Percentiles rank a stretch among this genome's conserved stretches.
Conservation (phyloP, 2,888 invertebrate genomes). For the Pristionchus japonicus region DNA sequence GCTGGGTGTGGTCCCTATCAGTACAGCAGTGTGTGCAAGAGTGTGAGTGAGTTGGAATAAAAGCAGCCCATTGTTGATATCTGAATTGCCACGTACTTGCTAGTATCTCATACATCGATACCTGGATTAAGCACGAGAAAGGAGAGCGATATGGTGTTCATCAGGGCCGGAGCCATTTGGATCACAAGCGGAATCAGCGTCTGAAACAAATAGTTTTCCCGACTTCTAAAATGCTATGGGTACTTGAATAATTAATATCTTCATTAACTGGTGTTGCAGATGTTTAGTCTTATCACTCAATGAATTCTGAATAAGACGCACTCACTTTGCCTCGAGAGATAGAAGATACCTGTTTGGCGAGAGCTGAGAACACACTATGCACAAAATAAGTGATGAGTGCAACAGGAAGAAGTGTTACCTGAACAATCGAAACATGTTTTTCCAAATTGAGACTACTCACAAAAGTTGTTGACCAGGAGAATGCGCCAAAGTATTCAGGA, state of each 20-base stretch:
- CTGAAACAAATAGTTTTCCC: not conserved
- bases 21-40: not conserved
- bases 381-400: not conserved
- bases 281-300: not conserved
- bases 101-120: too few relatives aligned
- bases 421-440: not conserved
- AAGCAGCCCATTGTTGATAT: not conserved
- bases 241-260: not conserved
- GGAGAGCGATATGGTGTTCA: not conserved
- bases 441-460: not conserved
- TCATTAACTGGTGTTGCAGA: not conserved
- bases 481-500: not conserved
- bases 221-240: not conserved
- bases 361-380: not conserved
- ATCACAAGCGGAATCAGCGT: not conserved
- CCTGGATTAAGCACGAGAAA: too few relatives aligned
- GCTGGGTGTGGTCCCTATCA: not conserved
- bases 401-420: not conserved
- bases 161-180: not conserved
- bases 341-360: not conserved
- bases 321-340: not conserved
- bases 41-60: not conserved
- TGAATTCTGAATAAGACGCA: not conserved
- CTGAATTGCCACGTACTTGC: not conserved
- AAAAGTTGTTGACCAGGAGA: not conserved